phyloP scores from a whole-genome alignment of 2,888 invertebrate species.

The Peribatodes rhomboidaria region DNA sequence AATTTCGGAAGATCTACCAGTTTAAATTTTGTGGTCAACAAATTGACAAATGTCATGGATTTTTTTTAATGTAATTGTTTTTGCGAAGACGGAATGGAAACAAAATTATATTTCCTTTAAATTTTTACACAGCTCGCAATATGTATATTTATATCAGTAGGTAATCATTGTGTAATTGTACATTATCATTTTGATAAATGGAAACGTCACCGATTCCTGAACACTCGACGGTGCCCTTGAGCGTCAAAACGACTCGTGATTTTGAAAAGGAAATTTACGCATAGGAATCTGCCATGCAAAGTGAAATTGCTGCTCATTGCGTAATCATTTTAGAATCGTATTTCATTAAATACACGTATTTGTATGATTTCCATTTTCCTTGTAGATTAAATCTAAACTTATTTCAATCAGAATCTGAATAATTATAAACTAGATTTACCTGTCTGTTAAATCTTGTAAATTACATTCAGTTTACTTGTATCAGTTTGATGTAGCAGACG shows the following conservation, averaged over 20 bases:
- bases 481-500: neutral
- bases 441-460: neutral
- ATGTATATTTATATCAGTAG: conserved; percentile 24
- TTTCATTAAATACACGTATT: neutral
- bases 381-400: neutral
- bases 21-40: no score
- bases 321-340: neutral
- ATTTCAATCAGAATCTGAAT: no score
- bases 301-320: neutral
- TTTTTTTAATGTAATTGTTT: no score
- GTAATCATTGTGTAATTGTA: conserved; percentile 37
- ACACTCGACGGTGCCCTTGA: conserved; percentile 27
- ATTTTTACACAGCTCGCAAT: conserved; percentile 1
- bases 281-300: conserved; percentile 10
- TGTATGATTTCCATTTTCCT: neutral
- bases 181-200: conserved; percentile 35
- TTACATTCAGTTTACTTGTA: neutral
- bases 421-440: neutral
- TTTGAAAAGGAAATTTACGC: conserved; percentile 26
- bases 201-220: conserved; percentile 32
- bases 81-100: no score
- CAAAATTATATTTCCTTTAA: neutral
- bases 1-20: no score
- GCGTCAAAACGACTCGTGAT: conserved; percentile 16
- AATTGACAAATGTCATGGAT: no score